Evolutionary conservation across 2,113 vertebrate species (phyloP).

Genomic region (Garra rufa): DNA sequence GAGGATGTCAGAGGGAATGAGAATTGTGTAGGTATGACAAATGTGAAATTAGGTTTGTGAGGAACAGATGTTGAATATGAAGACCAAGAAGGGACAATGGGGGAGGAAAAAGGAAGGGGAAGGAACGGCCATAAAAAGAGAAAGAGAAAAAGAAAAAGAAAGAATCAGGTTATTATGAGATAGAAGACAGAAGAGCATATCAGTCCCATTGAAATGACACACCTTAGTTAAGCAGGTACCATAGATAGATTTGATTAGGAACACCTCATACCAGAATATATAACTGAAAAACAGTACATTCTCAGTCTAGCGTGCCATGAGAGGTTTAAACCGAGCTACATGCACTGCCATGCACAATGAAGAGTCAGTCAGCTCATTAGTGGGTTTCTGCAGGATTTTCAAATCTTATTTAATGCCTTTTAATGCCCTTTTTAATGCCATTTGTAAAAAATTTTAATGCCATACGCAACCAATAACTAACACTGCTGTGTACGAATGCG

Average conservation of each 20-base stretch:
- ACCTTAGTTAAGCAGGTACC: background rate
- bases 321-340: background rate
- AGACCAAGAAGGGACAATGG: slow-evolving; percentile 32
- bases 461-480: too few relatives aligned
- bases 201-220: slow-evolving; percentile 30
- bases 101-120: too few relatives aligned
- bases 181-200: slow-evolving; percentile 60
- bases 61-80: slow-evolving; percentile 38
- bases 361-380: slow-evolving; percentile 3
- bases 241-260: slow-evolving; percentile 3
- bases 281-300: background rate
- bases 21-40: background rate
- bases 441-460: too few relatives aligned
- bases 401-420: too few relatives aligned
- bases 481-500: too few relatives aligned
- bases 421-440: too few relatives aligned
- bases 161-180: slow-evolving; percentile 68
- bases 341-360: background rate
- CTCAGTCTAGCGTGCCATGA: background rate
- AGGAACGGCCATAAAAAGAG: slow-evolving; percentile 48
- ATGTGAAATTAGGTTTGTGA: background rate
- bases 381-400: too few relatives aligned
- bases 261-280: background rate
- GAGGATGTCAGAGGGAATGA: background rate
- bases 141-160: slow-evolving; percentile 63